Conservation (phyloP, 2,113 vertebrate genomes). For the Panthera uncia region DNA sequence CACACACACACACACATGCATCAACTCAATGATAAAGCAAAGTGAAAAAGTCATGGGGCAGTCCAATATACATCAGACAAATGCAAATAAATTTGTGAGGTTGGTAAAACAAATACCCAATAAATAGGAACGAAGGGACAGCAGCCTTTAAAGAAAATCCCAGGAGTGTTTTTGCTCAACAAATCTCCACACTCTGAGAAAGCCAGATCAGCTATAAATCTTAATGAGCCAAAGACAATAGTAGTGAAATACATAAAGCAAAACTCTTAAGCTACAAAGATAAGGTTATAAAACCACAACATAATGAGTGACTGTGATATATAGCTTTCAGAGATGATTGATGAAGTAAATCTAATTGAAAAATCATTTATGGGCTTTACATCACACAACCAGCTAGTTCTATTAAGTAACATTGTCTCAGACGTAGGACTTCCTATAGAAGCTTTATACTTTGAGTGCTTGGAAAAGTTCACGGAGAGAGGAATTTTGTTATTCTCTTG, state of each 20-base stretch:
- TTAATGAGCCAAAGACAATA: constrained; percentile 57
- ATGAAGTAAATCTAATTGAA: constrained; percentile 51
- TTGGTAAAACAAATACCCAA: not conserved
- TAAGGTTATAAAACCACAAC: constrained; percentile 47
- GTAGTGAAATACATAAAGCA: constrained; percentile 46
- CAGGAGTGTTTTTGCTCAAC: not conserved
- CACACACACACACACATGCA: not conserved
- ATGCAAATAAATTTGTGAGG: not conserved
- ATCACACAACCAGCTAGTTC: not conserved
- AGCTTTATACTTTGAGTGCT: not conserved
- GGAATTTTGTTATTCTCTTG: not conserved
- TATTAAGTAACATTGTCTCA: not conserved
- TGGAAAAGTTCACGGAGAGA: not conserved
- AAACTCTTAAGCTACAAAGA: constrained; percentile 29
- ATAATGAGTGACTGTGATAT: constrained; percentile 44
- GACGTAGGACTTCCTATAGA: not conserved
- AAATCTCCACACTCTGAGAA: not conserved
- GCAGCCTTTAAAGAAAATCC: not conserved
- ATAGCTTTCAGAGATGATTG: constrained; percentile 34
- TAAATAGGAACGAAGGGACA: not conserved
- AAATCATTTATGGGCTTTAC: constrained; percentile 39
- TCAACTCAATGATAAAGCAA: not conserved
- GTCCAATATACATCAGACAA: not conserved
- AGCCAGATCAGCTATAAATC: not conserved
- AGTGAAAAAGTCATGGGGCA: not conserved